A percentile compares a stretch with the other conserved stretches of the same genome.
Evolutionary conservation across 2,797 vertebrate genomes (phyloP).

Genomic region (Kryptolebias ocellatus): DNA sequence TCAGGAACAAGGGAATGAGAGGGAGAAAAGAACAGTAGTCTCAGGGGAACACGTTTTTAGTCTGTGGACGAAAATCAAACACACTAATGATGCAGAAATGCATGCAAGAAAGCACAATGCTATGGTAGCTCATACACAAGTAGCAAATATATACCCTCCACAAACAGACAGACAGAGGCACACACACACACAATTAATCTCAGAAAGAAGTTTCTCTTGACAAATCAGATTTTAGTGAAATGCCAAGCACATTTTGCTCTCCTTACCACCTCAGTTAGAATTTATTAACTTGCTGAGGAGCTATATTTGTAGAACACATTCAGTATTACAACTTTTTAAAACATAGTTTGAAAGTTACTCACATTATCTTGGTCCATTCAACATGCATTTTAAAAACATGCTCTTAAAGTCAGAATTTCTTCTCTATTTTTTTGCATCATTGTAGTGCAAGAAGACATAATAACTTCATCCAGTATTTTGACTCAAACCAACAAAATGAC

Average conservation of each 20-base stretch:
- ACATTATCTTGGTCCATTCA: slow-evolving; percentile 18
- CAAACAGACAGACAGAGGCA: too few species aligned
- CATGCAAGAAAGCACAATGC: slow-evolving; percentile 49
- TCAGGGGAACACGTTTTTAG: slow-evolving; percentile 71
- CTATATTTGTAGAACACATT: neutral
- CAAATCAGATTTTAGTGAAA: slow-evolving; percentile 42
- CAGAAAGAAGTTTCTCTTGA: slow-evolving; percentile 42
- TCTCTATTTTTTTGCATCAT: slow-evolving; percentile 10
- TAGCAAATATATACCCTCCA: slow-evolving; percentile 35
- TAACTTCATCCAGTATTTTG: slow-evolving; percentile 5
- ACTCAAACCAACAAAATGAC: neutral
- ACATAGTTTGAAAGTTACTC: neutral
- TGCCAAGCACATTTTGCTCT: slow-evolving; percentile 21
- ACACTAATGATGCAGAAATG: slow-evolving; percentile 79
- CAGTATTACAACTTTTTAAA: neutral
- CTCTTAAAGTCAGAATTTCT: slow-evolving; percentile 12
- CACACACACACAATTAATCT: slow-evolving; percentile 22
- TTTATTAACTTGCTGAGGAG: slow-evolving; percentile 21
- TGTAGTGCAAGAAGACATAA: slow-evolving; percentile 12
- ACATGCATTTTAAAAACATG: slow-evolving; percentile 23
- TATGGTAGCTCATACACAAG: slow-evolving; percentile 34
- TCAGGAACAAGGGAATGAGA: slow-evolving; percentile 51
- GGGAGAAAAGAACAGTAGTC: slow-evolving; percentile 52
- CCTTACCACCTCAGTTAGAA: slow-evolving; percentile 51
- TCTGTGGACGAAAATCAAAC: slow-evolving; percentile 75